phyloP scores from a whole-genome alignment of 2,797 vertebrate genomes.

The Gambusia yucatana region DNA sequence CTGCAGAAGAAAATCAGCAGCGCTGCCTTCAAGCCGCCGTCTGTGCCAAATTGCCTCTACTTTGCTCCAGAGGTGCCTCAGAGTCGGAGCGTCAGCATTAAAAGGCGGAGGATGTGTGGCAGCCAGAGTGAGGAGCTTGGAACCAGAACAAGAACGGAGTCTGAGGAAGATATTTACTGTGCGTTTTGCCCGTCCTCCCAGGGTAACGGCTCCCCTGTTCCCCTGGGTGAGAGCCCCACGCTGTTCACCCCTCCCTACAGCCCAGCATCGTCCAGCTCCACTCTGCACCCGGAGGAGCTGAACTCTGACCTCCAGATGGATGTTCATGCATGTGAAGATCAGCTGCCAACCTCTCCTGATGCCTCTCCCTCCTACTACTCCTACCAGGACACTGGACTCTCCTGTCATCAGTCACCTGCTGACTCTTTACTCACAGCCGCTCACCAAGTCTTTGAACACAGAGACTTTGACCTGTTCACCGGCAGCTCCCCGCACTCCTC shows the following conservation, averaged over 20 bases:
- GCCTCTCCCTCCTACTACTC: conserved; percentile 62
- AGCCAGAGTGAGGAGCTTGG: conserved; percentile 49
- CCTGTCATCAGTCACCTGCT: conserved; percentile 52
- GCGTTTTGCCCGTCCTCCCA: conserved; percentile 26
- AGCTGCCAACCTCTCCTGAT: conserved; percentile 64
- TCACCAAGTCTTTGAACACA: conserved; percentile 48
- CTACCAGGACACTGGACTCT: conserved; percentile 41
- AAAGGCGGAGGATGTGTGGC: conserved; percentile 61
- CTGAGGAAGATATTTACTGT: conserved; percentile 28
- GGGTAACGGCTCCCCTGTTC: conserved; percentile 46
- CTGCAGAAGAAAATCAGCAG: conserved; percentile 67
- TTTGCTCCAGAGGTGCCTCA: conserved; percentile 28
- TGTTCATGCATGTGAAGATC: conserved; percentile 55
- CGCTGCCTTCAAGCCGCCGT: conserved; percentile 42
- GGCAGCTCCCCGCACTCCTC: conserved; percentile 44
- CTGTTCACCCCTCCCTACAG: conserved; percentile 79
- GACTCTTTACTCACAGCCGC: conserved; percentile 24
- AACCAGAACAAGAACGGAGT: conserved; percentile 39
- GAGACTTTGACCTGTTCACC: conserved; percentile 18
- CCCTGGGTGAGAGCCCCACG: conserved; percentile 39
- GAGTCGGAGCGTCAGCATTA: conserved; percentile 36
- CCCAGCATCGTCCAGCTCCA: conserved; percentile 72
- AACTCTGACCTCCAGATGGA: conserved; percentile 67
- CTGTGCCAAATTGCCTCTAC: conserved; percentile 16
- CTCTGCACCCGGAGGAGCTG: conserved; percentile 60